Evolutionary conservation across 2,113 vertebrate species (phyloP).

Genomic region (Microcebus griseorufus): DNA sequence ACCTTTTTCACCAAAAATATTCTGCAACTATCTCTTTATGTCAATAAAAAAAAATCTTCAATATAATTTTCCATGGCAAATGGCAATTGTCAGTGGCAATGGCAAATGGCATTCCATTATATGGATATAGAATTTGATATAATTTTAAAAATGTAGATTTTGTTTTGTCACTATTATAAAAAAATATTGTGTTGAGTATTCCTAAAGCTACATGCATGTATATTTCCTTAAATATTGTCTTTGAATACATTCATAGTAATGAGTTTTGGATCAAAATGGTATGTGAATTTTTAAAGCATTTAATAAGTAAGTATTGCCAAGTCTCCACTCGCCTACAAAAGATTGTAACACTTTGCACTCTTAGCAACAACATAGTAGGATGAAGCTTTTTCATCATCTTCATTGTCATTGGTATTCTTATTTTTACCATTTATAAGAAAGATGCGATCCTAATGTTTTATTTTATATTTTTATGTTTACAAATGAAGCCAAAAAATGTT

Average conservation of each 20-base stretch:
- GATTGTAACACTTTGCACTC: neutral
- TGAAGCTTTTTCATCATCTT: neutral
- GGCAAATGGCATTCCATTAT: neutral
- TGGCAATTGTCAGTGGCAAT: neutral
- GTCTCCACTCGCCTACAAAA: fast-evolving
- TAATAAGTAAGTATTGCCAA: neutral
- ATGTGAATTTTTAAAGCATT: neutral
- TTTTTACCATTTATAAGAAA: neutral
- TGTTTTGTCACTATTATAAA: neutral
- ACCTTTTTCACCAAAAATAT: neutral
- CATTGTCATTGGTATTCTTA: neutral
- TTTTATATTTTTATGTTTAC: neutral
- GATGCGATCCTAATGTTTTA: neutral
- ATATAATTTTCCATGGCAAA: neutral
- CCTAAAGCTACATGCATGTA: neutral
- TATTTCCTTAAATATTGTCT: neutral
- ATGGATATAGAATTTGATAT: neutral
- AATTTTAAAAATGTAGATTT: neutral
- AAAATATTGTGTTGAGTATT: neutral
- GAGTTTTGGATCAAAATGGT: neutral
- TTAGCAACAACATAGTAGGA: neutral
- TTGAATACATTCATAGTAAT: neutral
- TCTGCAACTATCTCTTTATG: neutral
- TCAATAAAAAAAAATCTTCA: neutral
- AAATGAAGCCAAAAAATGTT: neutral